These are phyloP conservation scores for Rhynchomys soricoides DNA, from an alignment of 2,113 vertebrate genomes.

Conservation along the genomic window DNA sequence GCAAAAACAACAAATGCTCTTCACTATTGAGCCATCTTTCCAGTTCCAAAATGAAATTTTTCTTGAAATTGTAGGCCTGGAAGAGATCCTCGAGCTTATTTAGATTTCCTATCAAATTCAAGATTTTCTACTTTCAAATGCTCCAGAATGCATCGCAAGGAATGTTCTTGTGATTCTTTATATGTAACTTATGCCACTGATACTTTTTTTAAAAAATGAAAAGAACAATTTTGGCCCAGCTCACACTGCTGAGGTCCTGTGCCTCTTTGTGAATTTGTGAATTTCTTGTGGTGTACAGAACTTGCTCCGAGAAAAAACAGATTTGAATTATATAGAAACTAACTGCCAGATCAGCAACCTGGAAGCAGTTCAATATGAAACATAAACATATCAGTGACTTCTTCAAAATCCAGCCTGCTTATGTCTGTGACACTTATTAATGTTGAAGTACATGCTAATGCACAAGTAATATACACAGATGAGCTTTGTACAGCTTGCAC, in stretches of 20 bases:
- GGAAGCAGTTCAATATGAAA: not conserved
- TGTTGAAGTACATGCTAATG: not conserved
- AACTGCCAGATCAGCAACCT: not conserved
- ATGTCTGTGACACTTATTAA: not conserved
- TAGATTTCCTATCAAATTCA: not conserved
- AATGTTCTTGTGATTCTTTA: not conserved
- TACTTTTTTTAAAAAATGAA: not conserved
- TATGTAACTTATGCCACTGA: not conserved
- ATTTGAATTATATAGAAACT: not conserved
- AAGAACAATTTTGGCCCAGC: not conserved
- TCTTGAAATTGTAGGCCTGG: not conserved
- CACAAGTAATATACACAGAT: not conserved
- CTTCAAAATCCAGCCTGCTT: not conserved
- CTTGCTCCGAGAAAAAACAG: not conserved
- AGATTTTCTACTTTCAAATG: not conserved
- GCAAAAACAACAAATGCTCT: not conserved
- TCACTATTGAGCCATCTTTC: not conserved
- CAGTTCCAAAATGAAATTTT: not conserved
- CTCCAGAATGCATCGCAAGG: not conserved
- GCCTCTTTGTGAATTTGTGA: not conserved
- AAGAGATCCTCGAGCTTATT: not conserved
- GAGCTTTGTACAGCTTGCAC: not conserved
- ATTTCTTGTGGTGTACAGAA: not conserved
- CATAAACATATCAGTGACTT: not conserved
- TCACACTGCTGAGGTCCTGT: not conserved